Conservation (phyloP, 2,797 vertebrate species). For the Ictinia mississippiensis region DNA sequence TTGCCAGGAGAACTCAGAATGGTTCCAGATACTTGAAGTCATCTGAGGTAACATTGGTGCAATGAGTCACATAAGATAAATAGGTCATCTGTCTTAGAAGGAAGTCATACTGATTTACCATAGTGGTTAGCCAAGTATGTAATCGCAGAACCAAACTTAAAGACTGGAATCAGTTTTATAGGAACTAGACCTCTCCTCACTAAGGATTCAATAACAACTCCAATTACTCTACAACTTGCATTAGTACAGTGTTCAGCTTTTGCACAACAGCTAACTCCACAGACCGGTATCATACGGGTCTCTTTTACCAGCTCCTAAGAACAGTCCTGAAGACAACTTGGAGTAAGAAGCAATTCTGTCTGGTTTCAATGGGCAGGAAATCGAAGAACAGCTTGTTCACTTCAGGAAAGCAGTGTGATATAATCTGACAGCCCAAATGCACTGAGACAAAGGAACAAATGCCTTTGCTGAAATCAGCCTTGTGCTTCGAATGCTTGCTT, state of each 20-base stretch:
- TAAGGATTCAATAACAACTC: background rate
- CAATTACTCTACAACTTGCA: background rate
- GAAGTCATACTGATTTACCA: background rate
- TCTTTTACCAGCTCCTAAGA: background rate
- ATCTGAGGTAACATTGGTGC: background rate
- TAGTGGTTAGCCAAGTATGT: background rate
- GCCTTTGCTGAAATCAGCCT: background rate
- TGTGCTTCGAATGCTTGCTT: background rate
- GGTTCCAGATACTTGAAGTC: constrained; percentile 9
- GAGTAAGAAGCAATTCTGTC: background rate
- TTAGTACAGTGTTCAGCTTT: background rate
- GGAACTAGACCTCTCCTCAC: background rate
- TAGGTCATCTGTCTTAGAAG: background rate
- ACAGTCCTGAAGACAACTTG: background rate
- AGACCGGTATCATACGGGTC: background rate
- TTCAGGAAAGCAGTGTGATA: background rate
- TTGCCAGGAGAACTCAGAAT: background rate
- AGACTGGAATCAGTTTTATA: background rate
- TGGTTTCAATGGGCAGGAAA: constrained; percentile 17
- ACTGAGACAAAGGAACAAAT: background rate
- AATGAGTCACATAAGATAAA: constrained; percentile 1
- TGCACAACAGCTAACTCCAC: background rate
- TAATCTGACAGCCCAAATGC: background rate
- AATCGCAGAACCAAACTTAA: background rate
- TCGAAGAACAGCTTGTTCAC: constrained; percentile 16